A percentile compares a stretch with the other conserved stretches of the same genome.
Evolutionary conservation across 1,140 invertebrate genomes (phyloP).

Genomic region (Drosophila azteca): DNA sequence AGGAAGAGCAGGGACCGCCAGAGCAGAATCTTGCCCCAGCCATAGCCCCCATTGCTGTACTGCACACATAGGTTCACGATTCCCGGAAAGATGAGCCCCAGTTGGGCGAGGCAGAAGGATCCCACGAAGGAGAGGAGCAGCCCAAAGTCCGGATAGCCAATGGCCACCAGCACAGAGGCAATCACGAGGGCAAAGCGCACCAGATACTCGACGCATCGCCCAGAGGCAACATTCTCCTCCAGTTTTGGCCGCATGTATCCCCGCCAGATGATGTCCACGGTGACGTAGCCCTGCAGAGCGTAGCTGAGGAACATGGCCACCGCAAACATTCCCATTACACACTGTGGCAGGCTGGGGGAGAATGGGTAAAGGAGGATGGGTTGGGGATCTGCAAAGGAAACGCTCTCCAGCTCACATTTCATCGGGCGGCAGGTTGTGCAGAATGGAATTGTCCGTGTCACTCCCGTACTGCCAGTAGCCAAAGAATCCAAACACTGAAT

Average conservation of each 20-base stretch:
- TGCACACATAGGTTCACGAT: slow-evolving; percentile 48
- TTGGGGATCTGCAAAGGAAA: no score
- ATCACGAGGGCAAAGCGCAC: slow-evolving; percentile 53
- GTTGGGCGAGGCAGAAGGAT: slow-evolving; percentile 59
- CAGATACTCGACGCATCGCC: slow-evolving; percentile 27
- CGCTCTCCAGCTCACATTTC: slow-evolving; percentile 31
- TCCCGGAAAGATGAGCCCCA: slow-evolving; percentile 58
- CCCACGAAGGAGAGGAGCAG: slow-evolving; percentile 54
- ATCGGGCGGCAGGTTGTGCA: slow-evolving; percentile 46
- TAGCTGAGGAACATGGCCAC: slow-evolving; percentile 58
- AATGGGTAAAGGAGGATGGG: no score
- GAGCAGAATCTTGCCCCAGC: slow-evolving; percentile 18
- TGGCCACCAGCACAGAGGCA: slow-evolving; percentile 58
- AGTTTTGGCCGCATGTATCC: slow-evolving; percentile 33
- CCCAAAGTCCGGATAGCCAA: slow-evolving; percentile 52
- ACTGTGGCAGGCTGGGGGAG: slow-evolving; percentile 27
- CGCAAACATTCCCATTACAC: slow-evolving; percentile 22
- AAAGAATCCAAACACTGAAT: slow-evolving; percentile 50
- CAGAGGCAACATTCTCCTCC: background rate
- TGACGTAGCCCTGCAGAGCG: slow-evolving; percentile 47
- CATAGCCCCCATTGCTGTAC: slow-evolving; percentile 48
- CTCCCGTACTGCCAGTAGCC: slow-evolving; percentile 59
- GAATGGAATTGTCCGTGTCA: slow-evolving; percentile 30
- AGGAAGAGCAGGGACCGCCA: slow-evolving; percentile 48
- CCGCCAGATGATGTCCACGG: slow-evolving; percentile 54